Evolutionary conservation across 2,797 vertebrate genomes (phyloP).

Genomic region (Melanotaenia maccullochi): DNA sequence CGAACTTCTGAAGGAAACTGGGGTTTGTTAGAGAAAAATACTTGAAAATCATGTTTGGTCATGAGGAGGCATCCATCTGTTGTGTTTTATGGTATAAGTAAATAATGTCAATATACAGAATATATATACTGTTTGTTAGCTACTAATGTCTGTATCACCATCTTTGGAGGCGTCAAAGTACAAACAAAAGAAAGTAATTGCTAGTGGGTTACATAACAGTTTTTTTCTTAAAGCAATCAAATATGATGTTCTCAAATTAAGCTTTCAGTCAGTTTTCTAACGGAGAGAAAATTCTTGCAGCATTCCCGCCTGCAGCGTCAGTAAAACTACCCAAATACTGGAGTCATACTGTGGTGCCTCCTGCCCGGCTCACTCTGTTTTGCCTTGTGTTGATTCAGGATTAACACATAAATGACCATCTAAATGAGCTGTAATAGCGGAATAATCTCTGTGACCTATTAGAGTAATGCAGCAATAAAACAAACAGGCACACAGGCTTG

Average conservation of each 20-base stretch:
- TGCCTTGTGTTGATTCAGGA: constrained; percentile 62
- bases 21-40: too few relatives aligned
- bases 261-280: neutral
- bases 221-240: neutral
- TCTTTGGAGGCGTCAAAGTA: neutral
- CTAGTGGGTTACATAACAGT: neutral
- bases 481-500: constrained; percentile 31
- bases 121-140: neutral
- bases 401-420: constrained; percentile 67
- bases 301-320: constrained; percentile 3
- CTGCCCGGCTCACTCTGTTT: constrained; percentile 21
- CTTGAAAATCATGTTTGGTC: neutral
- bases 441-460: constrained; percentile 74
- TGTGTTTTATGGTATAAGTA: neutral
- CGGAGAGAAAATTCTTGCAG: neutral
- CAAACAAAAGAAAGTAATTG: neutral
- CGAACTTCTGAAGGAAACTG: too few relatives aligned
- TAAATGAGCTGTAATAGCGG: constrained; percentile 66
- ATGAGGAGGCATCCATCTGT: neutral
- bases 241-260: neutral
- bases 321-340: constrained; percentile 2
- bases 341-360: constrained; percentile 21
- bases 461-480: constrained; percentile 47
- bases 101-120: neutral
- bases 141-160: neutral